phyloP scores from a whole-genome alignment of 2,797 vertebrate genomes.

The Morelia viridis region DNA sequence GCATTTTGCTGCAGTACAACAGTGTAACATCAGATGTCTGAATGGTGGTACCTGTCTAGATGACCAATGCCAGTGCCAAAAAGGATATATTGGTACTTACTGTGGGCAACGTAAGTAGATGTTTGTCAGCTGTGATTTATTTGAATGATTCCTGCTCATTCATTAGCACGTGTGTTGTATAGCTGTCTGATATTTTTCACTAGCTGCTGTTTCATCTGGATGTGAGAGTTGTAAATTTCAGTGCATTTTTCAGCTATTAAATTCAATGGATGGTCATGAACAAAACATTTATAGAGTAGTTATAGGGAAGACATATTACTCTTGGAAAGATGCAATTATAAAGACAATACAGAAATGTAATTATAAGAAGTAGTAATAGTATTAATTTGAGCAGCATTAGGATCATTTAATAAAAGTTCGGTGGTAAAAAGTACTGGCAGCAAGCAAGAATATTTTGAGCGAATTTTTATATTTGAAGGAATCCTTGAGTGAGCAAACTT shows the following conservation, averaged over 20 bases:
- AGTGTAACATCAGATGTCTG: conserved; percentile 80
- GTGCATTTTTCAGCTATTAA: background rate
- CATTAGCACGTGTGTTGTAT: background rate
- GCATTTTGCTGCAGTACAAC: conserved; percentile 68
- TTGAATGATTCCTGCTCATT: fast-evolving
- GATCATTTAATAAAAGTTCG: background rate
- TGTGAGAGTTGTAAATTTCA: background rate
- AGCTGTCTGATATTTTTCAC: background rate
- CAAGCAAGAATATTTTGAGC: background rate
- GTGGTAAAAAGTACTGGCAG: background rate
- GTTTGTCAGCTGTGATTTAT: background rate
- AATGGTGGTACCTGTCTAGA: conserved; percentile 76
- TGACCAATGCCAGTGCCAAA: conserved; percentile 79
- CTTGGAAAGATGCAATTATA: background rate
- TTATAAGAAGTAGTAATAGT: background rate
- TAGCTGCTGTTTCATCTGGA: background rate
- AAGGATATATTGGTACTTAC: conserved; percentile 77
- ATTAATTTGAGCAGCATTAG: background rate
- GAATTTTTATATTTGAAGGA: background rate
- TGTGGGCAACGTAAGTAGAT: conserved; percentile 81
- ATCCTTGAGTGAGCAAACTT: background rate
- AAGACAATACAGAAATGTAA: background rate
- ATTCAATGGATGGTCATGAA: background rate
- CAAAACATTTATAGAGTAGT: background rate
- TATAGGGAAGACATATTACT: background rate